Conservation (phyloP, 2,113 vertebrate species). For the Oxygymnocypris stewartii region DNA sequence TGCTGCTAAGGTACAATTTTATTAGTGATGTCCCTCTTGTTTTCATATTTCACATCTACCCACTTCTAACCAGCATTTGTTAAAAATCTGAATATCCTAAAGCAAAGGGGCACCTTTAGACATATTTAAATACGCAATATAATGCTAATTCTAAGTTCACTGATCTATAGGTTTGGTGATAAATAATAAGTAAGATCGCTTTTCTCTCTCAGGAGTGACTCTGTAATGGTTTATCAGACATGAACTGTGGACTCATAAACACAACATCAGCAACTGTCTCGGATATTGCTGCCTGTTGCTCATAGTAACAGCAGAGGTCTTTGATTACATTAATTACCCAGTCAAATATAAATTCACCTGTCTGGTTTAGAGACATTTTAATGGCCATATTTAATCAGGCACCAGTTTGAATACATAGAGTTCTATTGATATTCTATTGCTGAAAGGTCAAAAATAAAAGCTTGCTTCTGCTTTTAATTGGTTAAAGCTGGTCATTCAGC, state of each 20-base stretch:
- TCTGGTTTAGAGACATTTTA: slow-evolving; percentile 37
- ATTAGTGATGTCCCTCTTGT: background rate
- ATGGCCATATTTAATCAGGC: background rate
- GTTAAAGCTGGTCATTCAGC: background rate
- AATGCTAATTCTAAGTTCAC: background rate
- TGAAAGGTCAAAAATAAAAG: background rate
- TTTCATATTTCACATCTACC: background rate
- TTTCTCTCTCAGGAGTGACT: background rate
- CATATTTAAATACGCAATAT: background rate
- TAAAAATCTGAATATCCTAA: background rate
- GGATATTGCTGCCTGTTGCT: slow-evolving; percentile 70
- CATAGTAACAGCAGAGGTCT: slow-evolving; percentile 71
- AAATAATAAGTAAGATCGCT: background rate
- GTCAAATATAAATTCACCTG: slow-evolving; percentile 66
- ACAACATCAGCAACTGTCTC: slow-evolving; percentile 46
- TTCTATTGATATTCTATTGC: background rate
- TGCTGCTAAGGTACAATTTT: background rate
- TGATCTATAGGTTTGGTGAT: background rate
- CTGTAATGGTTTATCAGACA: background rate
- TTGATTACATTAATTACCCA: slow-evolving; percentile 76
- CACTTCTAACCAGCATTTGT: background rate
- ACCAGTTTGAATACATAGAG: background rate
- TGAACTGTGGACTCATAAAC: slow-evolving; percentile 22
- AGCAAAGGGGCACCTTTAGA: background rate
- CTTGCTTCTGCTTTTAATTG: background rate